Conservation (phyloP, 2,888 invertebrate genomes). For the Baccha elongata region DNA sequence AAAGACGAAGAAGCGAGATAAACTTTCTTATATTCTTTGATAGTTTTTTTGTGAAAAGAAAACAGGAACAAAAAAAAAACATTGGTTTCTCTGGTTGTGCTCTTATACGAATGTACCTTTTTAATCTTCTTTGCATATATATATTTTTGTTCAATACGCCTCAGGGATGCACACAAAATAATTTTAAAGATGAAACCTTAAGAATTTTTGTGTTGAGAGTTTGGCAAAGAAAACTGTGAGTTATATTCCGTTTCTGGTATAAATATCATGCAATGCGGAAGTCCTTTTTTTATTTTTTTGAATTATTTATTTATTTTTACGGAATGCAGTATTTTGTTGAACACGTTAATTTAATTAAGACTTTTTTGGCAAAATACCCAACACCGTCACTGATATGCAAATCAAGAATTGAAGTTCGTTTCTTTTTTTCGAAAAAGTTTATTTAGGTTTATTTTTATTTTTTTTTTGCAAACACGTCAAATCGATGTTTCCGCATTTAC, state of each 20-base stretch:
- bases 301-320: conserved; percentile 11
- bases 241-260: neutral
- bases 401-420: conserved; percentile 5
- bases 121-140: conserved; percentile 49
- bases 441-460: conserved; percentile 9
- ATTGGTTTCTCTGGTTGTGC: conserved; percentile 8
- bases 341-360: conserved; percentile 66
- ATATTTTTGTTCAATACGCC: conserved; percentile 26
- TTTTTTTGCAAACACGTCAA: conserved; percentile 11
- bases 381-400: conserved; percentile 30
- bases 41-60: neutral
- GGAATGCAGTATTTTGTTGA: conserved; percentile 58
- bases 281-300: neutral
- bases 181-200: conserved; percentile 63
- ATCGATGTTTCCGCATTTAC: conserved; percentile 31
- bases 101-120: neutral
- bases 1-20: conserved; percentile 14
- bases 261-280: conserved; percentile 55
- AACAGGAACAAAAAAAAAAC: conserved; percentile 16
- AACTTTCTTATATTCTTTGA: conserved; percentile 33
- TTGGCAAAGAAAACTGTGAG: conserved; percentile 48
- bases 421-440: conserved; percentile 7
- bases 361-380: conserved; percentile 50
- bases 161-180: conserved; percentile 53
- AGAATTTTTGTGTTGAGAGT: conserved; percentile 51